Conservation (phyloP, 2,888 invertebrate genomes). For the Callyntrura guangdongensis region DNA sequence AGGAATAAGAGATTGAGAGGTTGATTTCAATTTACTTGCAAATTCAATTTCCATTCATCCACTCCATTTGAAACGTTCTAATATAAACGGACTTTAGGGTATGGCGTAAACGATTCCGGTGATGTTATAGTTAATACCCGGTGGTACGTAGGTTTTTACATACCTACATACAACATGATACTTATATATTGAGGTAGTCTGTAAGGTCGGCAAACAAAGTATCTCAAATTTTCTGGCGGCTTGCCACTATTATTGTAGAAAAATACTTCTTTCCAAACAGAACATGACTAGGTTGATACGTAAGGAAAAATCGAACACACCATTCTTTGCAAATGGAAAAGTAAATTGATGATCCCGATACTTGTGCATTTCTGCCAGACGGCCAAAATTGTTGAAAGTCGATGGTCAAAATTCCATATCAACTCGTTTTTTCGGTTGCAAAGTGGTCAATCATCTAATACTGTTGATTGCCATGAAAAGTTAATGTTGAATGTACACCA, state of each 20-base stretch:
- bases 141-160: not conserved
- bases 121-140: not conserved
- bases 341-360: constrained; percentile 25
- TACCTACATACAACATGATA: not conserved
- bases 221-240: not conserved
- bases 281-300: not conserved
- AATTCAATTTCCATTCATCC: constrained; percentile 80
- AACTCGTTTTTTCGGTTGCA: not conserved
- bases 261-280: not conserved
- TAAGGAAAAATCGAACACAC: constrained; percentile 7
- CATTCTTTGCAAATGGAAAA: constrained; percentile 35
- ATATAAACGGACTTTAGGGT: not conserved
- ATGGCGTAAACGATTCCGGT: not conserved
- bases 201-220: constrained; percentile 2
- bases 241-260: not conserved
- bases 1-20: constrained; percentile 73
- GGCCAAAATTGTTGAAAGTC: not conserved
- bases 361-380: not conserved
- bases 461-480: constrained; percentile 10
- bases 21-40: constrained; percentile 81
- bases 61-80: constrained; percentile 63
- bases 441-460: constrained; percentile 33
- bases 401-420: not conserved
- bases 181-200: not conserved
- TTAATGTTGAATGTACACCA: constrained; percentile 37